Percentiles rank a stretch among this genome's conserved stretches.
Evolutionary conservation across 2,113 vertebrate genomes (phyloP).

Genomic region (Oreotrochilus melanogaster): DNA sequence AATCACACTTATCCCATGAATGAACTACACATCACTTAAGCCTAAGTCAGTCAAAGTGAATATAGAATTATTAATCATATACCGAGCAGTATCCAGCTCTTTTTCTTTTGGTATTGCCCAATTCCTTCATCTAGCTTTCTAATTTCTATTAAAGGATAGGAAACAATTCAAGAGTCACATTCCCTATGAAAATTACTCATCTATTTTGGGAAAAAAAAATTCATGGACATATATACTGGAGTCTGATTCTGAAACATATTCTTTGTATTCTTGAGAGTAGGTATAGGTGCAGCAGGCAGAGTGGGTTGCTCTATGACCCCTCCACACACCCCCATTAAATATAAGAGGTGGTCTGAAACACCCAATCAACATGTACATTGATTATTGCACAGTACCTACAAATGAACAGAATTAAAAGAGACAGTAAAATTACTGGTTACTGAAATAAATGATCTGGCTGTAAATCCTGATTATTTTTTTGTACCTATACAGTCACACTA

Average conservation of each 20-base stretch:
- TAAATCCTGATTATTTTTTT: neutral
- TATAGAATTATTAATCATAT: neutral
- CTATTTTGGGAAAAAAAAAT: neutral
- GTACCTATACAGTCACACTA: neutral
- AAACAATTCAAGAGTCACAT: neutral
- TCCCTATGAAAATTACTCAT: neutral
- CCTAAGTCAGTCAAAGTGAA: neutral
- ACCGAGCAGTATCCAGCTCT: neutral
- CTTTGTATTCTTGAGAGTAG: neutral
- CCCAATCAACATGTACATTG: neutral
- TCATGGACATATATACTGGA: neutral
- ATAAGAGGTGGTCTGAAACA: neutral
- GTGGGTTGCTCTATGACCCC: neutral
- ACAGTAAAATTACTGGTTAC: neutral
- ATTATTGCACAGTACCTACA: neutral
- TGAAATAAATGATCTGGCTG: neutral
- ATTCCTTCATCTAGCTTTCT: neutral
- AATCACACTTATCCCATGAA: neutral
- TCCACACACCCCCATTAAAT: neutral
- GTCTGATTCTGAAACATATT: neutral
- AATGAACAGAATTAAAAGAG: neutral
- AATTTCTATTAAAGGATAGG: neutral
- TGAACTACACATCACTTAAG: neutral
- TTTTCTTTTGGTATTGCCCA: neutral
- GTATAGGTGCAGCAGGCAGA: rapidly evolving